Base-by-base conservation (phyloP, 2,113 vertebrate species). In the Nerophis ophidion region DNA sequence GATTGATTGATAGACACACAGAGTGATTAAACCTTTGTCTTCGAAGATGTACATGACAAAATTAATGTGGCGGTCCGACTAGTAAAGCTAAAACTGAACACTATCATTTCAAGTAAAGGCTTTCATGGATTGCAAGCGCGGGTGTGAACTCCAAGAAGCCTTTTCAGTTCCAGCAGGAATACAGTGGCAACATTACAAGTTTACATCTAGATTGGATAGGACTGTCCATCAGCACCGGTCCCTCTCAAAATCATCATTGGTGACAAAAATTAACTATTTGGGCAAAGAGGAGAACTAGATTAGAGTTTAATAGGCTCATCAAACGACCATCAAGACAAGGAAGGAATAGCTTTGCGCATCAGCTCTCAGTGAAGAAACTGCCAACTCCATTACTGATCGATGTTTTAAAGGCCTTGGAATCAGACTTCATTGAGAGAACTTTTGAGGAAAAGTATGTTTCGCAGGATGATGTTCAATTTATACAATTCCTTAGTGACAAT, bases 361-460 rank as follows among this genome's bases (percentile, higher is more conserved):
- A 49, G 4, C 12, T 67, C 8, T 9, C 58, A 45, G 66, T 68
- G 5, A 62, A 68, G 7, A 15, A 49, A 53, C 5, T 67, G 7
- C 49, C 44, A 34, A 2, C 8, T 4, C 65, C 65, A 54, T 33
- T 16, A 0, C 3, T 13, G 5, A 60, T 57, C 0, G 71, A 74
- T 26, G 26, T 74, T 3, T 6, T 68, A 0, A 72, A 58, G 5
- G 15, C 15, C 5, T 7, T 76, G 10, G 69, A 75, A 34, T 66
- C 57, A 19, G 73, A 73, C 45, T 76, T 80, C 14, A 79, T 2
- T 8, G 69, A 75, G 2, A 75, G 13, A 12, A 35, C 1, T 4
- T n/a, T 52, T 12, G 49, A 36, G 8, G 16, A 61, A 1, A 38
- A 38, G 12, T 40, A 8, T 19, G 57, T 47, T 26, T 26, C 19